phyloP scores from a whole-genome alignment of 2,797 vertebrate species.

The Pitangus sulphuratus region DNA sequence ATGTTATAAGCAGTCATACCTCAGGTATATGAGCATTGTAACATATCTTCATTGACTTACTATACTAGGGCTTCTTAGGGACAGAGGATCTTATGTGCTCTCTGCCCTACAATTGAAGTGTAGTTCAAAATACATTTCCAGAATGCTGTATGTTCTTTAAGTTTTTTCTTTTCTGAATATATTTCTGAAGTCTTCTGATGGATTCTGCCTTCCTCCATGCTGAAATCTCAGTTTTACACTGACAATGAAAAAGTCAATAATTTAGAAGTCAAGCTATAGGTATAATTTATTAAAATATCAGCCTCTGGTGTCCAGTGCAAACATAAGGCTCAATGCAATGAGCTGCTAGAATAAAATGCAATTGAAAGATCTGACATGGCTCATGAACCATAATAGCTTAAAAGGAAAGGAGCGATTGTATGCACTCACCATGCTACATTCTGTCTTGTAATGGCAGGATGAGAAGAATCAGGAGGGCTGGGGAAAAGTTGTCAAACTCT shows the following conservation, averaged over 20 bases:
- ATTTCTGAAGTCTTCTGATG: background rate
- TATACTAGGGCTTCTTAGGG: background rate
- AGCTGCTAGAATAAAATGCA: background rate
- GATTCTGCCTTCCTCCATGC: background rate
- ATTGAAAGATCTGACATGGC: background rate
- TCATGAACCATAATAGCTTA: background rate
- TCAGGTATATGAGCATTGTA: background rate
- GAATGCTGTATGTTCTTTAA: background rate
- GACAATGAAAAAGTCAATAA: background rate
- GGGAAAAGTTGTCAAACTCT: background rate
- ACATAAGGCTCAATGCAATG: background rate
- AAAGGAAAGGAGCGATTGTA: background rate
- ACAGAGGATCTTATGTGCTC: background rate
- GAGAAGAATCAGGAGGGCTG: background rate
- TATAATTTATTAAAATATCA: background rate
- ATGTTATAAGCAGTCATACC: background rate
- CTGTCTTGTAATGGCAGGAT: background rate
- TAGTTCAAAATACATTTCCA: background rate
- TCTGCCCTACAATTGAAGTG: background rate
- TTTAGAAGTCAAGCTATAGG: background rate
- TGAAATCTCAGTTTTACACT: background rate
- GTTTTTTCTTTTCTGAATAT: background rate
- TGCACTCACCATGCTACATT: background rate
- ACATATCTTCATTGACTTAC: background rate
- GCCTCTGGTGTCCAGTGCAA: background rate